Percentiles rank a stretch among this genome's conserved stretches.
Evolutionary conservation across 2,888 invertebrate species (phyloP).

Genomic region (Pycnomerus fuliginosus): DNA sequence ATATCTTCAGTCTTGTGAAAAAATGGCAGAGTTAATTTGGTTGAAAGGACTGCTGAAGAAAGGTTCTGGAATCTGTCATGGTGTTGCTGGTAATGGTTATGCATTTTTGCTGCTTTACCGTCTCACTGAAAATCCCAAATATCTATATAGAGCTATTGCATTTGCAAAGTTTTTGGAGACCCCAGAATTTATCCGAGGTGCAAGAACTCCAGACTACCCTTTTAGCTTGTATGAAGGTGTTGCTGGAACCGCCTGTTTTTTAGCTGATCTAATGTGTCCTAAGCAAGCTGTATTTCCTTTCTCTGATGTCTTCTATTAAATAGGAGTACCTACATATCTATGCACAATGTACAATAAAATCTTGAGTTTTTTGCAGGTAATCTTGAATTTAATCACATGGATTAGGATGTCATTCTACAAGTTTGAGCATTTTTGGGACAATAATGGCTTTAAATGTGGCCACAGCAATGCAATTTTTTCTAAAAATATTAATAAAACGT

Average conservation of each 20-base stretch:
- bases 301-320: conserved; percentile 64
- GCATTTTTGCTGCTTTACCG: conserved; percentile 73
- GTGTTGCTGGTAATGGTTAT: conserved; percentile 81
- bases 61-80: conserved; percentile 90
- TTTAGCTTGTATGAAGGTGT: conserved; percentile 84
- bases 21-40: conserved; percentile 79
- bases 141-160: conserved; percentile 71
- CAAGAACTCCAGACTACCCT: conserved; percentile 77
- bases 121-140: conserved; percentile 68
- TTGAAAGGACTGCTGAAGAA: conserved; percentile 77
- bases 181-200: conserved; percentile 64
- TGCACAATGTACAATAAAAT: no score
- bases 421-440: no score
- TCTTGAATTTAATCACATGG: no score
- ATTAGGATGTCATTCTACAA: no score
- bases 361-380: no score
- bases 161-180: conserved; percentile 75
- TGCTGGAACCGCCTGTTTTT: conserved; percentile 82
- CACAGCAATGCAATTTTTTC: no score
- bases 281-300: conserved; percentile 79
- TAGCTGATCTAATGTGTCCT: conserved; percentile 74
- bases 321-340: no score
- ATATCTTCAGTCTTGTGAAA: conserved; percentile 67
- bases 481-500: no score
- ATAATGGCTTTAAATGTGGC: no score